These are phyloP conservation scores for Pluvianellus socialis DNA, from an alignment of 2,113 vertebrate species.

Conservation along the genomic window DNA sequence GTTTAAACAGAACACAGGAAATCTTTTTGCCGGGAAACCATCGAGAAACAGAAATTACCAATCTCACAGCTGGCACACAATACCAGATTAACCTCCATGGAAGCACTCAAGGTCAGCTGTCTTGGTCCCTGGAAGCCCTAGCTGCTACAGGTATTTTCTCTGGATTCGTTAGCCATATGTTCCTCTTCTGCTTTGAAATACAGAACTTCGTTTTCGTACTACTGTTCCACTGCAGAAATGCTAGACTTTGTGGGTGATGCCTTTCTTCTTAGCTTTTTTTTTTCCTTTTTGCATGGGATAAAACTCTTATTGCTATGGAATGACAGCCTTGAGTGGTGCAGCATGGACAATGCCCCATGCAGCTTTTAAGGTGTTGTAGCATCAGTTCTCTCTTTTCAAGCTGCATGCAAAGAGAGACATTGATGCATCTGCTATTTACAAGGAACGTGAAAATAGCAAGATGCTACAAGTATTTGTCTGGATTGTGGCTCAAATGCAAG, in stretches of 20 bases:
- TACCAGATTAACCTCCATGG: neutral
- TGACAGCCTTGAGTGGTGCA: neutral
- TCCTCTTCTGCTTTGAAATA: neutral
- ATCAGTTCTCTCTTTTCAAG: neutral
- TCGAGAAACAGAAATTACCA: neutral
- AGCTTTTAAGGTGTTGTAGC: neutral
- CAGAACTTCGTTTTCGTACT: neutral
- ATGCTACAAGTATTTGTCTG: neutral
- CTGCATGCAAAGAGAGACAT: neutral
- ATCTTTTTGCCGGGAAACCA: neutral
- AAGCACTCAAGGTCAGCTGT: neutral
- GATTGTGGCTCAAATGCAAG: neutral
- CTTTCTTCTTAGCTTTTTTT: neutral
- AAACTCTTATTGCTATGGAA: neutral
- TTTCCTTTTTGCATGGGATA: neutral
- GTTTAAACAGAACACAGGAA: neutral
- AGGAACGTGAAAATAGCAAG: neutral
- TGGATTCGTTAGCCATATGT: neutral
- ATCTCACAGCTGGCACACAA: neutral
- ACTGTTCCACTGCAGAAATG: neutral
- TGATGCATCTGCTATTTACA: constrained; percentile 3
- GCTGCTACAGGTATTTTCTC: neutral
- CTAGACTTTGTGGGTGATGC: neutral
- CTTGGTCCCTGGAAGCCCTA: neutral
- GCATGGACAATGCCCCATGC: neutral